Conservation (phyloP, 2,797 vertebrate genomes). For the Enteromius argenteus region DNA sequence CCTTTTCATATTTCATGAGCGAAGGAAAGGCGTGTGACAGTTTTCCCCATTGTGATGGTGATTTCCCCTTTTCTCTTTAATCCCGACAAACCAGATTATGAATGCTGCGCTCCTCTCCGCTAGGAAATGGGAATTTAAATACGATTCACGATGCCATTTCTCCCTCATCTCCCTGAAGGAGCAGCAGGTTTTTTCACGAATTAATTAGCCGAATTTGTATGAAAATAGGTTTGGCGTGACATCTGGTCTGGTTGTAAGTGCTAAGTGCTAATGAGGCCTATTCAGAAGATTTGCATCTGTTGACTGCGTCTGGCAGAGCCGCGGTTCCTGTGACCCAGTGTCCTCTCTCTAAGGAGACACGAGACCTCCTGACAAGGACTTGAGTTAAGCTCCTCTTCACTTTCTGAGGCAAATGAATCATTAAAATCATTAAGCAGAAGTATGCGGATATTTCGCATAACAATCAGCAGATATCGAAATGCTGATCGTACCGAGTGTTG, state of each 20-base stretch:
- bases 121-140: slow-evolving; percentile 61
- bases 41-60: slow-evolving; percentile 68
- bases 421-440: neutral
- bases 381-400: neutral
- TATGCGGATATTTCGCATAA: slow-evolving; percentile 2
- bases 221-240: slow-evolving; percentile 71
- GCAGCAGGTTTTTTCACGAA: slow-evolving; percentile 57
- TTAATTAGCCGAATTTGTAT: slow-evolving; percentile 73
- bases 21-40: slow-evolving; percentile 55
- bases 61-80: slow-evolving; percentile 68
- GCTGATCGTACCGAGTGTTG: neutral
- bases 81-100: slow-evolving; percentile 70
- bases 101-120: slow-evolving; percentile 63
- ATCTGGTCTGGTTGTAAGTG: slow-evolving; percentile 70
- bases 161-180: slow-evolving; percentile 54
- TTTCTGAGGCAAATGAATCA: neutral
- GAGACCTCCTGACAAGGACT: slow-evolving; percentile 22
- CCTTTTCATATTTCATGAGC: slow-evolving; percentile 66
- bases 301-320: slow-evolving; percentile 61
- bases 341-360: slow-evolving; percentile 26
- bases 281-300: slow-evolving; percentile 69
- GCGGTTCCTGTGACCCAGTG: slow-evolving; percentile 30
- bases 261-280: slow-evolving; percentile 70
- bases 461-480: neutral
- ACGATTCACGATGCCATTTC: slow-evolving; percentile 45